Evolutionary conservation across 2,113 vertebrate species (phyloP).

Genomic region (Lamprologus ornatipinnis): DNA sequence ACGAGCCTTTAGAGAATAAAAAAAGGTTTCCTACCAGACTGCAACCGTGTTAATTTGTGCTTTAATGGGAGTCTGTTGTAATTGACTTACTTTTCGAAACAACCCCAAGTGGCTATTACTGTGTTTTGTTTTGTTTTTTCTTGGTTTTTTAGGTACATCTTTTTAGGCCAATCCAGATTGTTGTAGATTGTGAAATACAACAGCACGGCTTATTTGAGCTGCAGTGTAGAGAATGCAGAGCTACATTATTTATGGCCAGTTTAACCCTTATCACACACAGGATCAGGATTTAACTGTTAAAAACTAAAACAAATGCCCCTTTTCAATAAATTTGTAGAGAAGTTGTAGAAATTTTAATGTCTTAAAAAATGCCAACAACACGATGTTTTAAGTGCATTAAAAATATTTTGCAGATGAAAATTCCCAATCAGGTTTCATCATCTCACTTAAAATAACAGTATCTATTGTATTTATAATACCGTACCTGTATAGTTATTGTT

Average conservation of each 20-base stretch:
- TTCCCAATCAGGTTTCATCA: neutral
- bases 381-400: neutral
- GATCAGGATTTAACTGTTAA: neutral
- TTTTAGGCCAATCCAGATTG: neutral
- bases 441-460: neutral
- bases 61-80: neutral
- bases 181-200: fast-evolving
- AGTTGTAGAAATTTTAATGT: fast-evolving
- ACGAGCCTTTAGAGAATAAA: neutral
- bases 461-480: neutral
- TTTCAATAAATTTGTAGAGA: fast-evolving
- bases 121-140: neutral
- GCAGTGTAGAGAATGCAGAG: neutral
- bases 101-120: neutral
- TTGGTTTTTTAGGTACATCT: neutral
- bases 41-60: neutral
- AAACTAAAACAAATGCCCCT: neutral
- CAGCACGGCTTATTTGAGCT: neutral
- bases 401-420: neutral
- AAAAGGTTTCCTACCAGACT: neutral
- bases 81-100: neutral
- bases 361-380: neutral
- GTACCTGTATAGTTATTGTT: neutral
- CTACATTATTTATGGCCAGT: neutral
- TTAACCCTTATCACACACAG: neutral